These are phyloP conservation scores for Amiota minor DNA, from an alignment of 2,888 invertebrate genomes.

Conservation along the genomic window DNA sequence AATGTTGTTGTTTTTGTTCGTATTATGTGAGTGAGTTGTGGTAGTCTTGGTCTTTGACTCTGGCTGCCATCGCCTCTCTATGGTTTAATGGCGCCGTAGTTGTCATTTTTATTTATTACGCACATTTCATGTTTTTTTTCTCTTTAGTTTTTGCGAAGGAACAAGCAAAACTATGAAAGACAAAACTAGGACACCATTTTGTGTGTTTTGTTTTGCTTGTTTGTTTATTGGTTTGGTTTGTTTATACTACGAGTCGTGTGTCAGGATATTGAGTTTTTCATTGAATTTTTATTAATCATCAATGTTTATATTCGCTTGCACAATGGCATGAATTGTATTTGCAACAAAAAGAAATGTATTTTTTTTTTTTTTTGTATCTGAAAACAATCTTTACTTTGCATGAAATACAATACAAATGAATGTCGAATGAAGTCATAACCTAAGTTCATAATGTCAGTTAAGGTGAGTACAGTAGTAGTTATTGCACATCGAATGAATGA, in stretches of 20 bases:
- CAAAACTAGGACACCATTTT: slow-evolving; percentile 57
- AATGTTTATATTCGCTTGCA: slow-evolving; percentile 27
- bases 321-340: not conserved
- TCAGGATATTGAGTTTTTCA: slow-evolving; percentile 49
- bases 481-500: slow-evolving; percentile 2
- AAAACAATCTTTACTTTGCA: not conserved
- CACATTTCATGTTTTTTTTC: slow-evolving; percentile 29
- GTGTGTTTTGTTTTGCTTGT: slow-evolving; percentile 44
- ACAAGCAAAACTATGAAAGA: slow-evolving; percentile 19
- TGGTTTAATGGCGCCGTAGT: slow-evolving; percentile 6
- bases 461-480: not conserved
- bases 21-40: not conserved
- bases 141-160: slow-evolving; percentile 29
- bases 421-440: too few species aligned
- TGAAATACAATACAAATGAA: not conserved
- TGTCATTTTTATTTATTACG: slow-evolving; percentile 46
- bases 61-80: too few species aligned
- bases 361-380: not conserved
- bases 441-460: slow-evolving; percentile 1
- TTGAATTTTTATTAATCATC: slow-evolving; percentile 25
- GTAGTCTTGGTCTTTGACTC: not conserved
- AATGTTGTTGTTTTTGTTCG: not conserved
- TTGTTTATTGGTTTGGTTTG: slow-evolving; percentile 11
- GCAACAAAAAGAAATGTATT: too few species aligned
- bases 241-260: slow-evolving; percentile 14